These are phyloP conservation scores for Pelosia muscerda DNA, from an alignment of 2,888 invertebrate species.

Conservation along the genomic window DNA sequence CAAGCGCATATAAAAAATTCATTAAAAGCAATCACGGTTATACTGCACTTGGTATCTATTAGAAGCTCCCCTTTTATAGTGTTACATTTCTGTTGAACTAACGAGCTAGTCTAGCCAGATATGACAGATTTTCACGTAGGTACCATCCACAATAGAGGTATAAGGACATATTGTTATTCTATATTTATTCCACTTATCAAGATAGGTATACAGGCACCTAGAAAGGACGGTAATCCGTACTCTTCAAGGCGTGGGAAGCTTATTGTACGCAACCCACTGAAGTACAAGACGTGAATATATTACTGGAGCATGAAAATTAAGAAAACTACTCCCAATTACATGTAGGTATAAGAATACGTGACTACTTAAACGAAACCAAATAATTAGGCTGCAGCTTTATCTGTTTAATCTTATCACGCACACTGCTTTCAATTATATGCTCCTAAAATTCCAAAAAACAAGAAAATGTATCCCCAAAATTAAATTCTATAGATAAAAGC, in stretches of 20 bases:
- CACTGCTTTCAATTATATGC: background rate
- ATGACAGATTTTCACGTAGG: background rate
- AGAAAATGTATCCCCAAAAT: background rate
- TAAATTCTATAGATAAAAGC: background rate
- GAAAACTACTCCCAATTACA: background rate
- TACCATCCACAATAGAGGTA: background rate
- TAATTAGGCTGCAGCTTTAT: background rate
- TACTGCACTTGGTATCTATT: background rate
- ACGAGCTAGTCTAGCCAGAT: background rate
- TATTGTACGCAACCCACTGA: background rate
- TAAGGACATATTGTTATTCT: background rate
- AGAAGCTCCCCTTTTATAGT: background rate
- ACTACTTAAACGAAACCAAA: background rate
- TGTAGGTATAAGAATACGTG: background rate
- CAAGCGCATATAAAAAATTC: no score
- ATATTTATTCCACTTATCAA: no score
- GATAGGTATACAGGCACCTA: no score
- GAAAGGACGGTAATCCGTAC: no score
- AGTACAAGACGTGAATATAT: background rate
- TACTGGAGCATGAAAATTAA: background rate
- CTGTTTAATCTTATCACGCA: conserved; percentile 3
- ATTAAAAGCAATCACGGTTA: background rate
- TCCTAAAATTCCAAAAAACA: background rate
- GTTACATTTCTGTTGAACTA: background rate
- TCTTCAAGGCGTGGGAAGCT: background rate